These are phyloP conservation scores for Sinocyclocheilus anophthalmus DNA, from an alignment of 2,113 vertebrate species.

Conservation along the genomic window DNA sequence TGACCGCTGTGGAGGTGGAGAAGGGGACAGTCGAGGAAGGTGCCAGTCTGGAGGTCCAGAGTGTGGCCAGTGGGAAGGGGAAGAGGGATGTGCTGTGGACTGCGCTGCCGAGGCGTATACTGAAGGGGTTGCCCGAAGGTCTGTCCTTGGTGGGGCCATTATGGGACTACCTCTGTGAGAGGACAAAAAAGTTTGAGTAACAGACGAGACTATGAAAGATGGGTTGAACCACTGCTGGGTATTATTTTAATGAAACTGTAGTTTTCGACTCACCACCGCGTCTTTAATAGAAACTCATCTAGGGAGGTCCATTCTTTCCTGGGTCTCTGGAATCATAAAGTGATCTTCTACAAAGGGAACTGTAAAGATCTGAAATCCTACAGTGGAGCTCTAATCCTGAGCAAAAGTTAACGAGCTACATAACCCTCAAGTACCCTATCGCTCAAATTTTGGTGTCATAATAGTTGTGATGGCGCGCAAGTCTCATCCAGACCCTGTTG, in stretches of 20 bases:
- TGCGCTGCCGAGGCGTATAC: constrained; percentile 38
- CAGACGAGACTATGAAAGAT: background rate
- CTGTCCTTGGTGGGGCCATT: constrained; percentile 63
- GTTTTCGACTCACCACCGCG: constrained; percentile 71
- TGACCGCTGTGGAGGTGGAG: constrained; percentile 79
- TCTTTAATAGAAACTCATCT: constrained; percentile 85
- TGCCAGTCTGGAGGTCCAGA: constrained; percentile 73
- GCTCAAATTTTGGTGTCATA: background rate
- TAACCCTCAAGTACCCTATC: too few species aligned
- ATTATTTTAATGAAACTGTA: background rate
- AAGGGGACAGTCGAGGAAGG: constrained; percentile 67
- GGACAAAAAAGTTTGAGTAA: background rate
- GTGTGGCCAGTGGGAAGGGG: constrained; percentile 69
- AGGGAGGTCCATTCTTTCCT: constrained; percentile 87
- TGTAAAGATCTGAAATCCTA: constrained; percentile 84
- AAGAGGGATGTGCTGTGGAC: constrained; percentile 40
- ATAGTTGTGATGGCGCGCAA: too few species aligned
- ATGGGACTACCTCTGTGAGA: constrained; percentile 51
- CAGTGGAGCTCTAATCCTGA: background rate
- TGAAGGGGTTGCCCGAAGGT: constrained; percentile 57
- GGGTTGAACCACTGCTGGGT: background rate
- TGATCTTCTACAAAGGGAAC: constrained; percentile 93
- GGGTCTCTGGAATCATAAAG: constrained; percentile 99
- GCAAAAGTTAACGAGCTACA: background rate
- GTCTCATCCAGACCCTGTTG: too few species aligned